Percentiles rank a stretch among this genome's conserved stretches.
These are phyloP conservation scores for Chlorops oryzae DNA, from an alignment of 1,140 invertebrate species.

Conservation along the genomic window DNA sequence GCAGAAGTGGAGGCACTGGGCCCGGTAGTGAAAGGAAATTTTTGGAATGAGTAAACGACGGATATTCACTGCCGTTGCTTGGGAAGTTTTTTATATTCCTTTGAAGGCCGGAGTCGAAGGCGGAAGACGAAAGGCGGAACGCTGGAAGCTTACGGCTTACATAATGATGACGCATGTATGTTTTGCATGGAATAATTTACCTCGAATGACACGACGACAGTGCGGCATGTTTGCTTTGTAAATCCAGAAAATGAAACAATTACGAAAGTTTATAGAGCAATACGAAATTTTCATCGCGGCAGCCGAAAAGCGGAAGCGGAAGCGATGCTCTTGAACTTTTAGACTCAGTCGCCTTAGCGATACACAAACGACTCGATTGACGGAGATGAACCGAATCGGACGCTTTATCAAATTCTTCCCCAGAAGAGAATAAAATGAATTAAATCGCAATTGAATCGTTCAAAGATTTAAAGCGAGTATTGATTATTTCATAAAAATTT, in stretches of 20 bases:
- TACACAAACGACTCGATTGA: too few relatives aligned
- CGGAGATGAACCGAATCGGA: too few relatives aligned
- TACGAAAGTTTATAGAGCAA: constrained; percentile 45
- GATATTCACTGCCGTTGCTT: not conserved
- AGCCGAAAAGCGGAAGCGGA: too few relatives aligned
- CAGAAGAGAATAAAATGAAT: too few relatives aligned
- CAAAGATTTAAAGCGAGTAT: too few relatives aligned
- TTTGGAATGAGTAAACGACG: not conserved
- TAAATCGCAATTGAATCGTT: too few relatives aligned
- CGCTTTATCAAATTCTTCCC: too few relatives aligned
- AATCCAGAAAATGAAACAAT: constrained; percentile 47
- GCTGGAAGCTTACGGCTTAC: not conserved
- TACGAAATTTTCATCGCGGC: too few relatives aligned
- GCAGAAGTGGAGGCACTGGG: not conserved
- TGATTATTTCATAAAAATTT: too few relatives aligned
- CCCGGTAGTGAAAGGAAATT: not conserved
- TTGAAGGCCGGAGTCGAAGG: not conserved
- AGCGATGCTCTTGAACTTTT: too few relatives aligned
- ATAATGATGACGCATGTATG: not conserved
- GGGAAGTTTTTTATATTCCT: not conserved
- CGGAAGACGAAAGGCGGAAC: not conserved
- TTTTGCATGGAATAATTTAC: constrained; percentile 15
- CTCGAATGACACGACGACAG: constrained; percentile 22
- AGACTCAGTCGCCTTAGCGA: too few relatives aligned
- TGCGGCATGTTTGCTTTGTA: constrained; percentile 47